Evolutionary conservation across 1,140 invertebrate species (phyloP).

Genomic region (Pteromalus puparum): DNA sequence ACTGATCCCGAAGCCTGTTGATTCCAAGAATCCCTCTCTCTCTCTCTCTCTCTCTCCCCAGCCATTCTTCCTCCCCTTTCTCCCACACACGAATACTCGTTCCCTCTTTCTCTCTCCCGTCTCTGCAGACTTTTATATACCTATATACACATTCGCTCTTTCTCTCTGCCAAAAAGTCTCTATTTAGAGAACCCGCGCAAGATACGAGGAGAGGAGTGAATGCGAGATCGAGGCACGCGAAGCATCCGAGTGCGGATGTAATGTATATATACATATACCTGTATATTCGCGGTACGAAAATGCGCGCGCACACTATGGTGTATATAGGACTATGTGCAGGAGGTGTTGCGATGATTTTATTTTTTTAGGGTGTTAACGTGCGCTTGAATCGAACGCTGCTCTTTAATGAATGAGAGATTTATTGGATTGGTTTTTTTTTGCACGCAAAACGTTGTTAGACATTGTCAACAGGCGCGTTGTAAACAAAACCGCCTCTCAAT

Average conservation of each 20-base stretch:
- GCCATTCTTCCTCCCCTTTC: constrained; percentile 5
- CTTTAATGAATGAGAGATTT: not conserved
- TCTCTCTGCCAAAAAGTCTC: not conserved
- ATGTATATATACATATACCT: not conserved
- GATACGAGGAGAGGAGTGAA: not conserved
- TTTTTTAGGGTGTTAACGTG: not conserved
- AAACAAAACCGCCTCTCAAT: not conserved
- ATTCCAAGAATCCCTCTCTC: constrained; percentile 41
- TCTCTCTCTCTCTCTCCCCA: constrained; percentile 12
- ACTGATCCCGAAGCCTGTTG: constrained; percentile 28
- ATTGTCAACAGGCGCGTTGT: not conserved
- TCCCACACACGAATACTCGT: not conserved
- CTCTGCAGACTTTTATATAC: not conserved
- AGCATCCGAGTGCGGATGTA: not conserved
- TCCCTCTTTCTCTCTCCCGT: not conserved
- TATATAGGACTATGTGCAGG: not conserved
- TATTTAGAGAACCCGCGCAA: not conserved
- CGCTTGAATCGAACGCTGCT: not conserved
- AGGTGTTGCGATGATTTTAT: not conserved
- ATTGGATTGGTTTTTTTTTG: not conserved
- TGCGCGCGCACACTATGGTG: constrained; percentile 1
- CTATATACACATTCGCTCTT: too few relatives aligned
- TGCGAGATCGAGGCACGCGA: constrained; percentile 4
- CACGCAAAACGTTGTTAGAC: not conserved
- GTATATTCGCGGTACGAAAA: not conserved